Conservation (phyloP, 2,888 invertebrate species). For the Noctuana brunneofusca region DNA sequence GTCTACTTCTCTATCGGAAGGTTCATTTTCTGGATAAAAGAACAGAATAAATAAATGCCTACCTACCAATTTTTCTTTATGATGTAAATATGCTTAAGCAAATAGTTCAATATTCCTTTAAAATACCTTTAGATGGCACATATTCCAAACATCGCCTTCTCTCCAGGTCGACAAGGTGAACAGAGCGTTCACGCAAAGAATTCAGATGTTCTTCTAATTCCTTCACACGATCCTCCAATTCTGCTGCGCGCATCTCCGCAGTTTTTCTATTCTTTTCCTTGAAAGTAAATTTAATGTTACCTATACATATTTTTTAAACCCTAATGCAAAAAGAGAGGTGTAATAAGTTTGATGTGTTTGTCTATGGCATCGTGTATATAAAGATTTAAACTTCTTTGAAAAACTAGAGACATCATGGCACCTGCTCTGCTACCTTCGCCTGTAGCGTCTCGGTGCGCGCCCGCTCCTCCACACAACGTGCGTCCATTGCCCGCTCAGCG, state of each 20-base stretch:
- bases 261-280: conserved; percentile 57
- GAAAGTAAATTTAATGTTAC: neutral
- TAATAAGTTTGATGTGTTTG: too few relatives aligned
- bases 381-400: conserved; percentile 9
- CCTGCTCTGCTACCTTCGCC: conserved; percentile 70
- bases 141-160: conserved; percentile 62
- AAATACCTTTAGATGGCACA: conserved; percentile 67
- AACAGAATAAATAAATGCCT: too few relatives aligned
- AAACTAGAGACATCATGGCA: conserved; percentile 46
- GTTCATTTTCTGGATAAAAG: conserved; percentile 58
- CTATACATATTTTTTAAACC: neutral
- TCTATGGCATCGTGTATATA: too few relatives aligned
- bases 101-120: too few relatives aligned
- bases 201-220: conserved; percentile 57
- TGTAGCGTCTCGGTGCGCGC: conserved; percentile 56
- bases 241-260: conserved; percentile 48
- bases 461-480: conserved; percentile 50
- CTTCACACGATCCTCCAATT: conserved; percentile 56
- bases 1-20: conserved; percentile 73
- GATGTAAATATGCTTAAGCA: too few relatives aligned
- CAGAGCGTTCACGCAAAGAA: conserved; percentile 58
- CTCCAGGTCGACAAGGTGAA: conserved; percentile 61
- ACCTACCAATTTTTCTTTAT: too few relatives aligned
- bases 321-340: too few relatives aligned
- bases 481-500: conserved; percentile 50